Base-by-base conservation (phyloP, 2,113 vertebrate genomes). In the Lepidothrix coronata region DNA sequence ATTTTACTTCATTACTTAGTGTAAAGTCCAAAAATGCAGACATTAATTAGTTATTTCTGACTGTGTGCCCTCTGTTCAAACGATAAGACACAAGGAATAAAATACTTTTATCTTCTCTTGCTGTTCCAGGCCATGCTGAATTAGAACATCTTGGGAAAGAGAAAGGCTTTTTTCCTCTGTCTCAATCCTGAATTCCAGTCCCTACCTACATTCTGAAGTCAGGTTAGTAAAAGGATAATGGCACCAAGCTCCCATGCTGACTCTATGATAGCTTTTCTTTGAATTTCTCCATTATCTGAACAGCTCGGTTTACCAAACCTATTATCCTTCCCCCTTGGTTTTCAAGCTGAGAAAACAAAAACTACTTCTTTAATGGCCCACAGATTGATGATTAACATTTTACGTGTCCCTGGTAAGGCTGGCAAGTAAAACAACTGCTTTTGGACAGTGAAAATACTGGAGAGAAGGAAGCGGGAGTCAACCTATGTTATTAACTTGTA, bases 361-460 rank as follows among this genome's bases (percentile, higher is more conserved):
- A 85, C 92, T 98, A 97, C 97, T 98, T 98, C 97, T 97, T 98
- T 98, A 98, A 98, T 97, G 95, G 97, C 96, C 95, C 97, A 97
- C 97, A 98, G 96, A 98, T 96, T 98, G 98, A 98, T 98, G 98
- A 98, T 98, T 98, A 98, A 97, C 97, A 98, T 98, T 98, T 98
- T 98, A 98, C 96, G 97, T 89, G 96, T 98, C 98, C 98, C 98
- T 98, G 96, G 41, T 37, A 76, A 62, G 39, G 39, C 97, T 98
- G 97, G 93, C 97, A 97, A 98, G 97, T 97, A 96, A 98, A 98
- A 98, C 93, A 98, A 97, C 94, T 98, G 96, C 95, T 98, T 97
- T 98, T 98, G 97, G 98, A 97, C 97, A 98, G 97, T 96, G 97
- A 98, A 97, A 98, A 97, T 90, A 96, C 96, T 76, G 54, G 89